Evolutionary conservation across 1,140 invertebrate genomes (phyloP), one percentile per base, ranked within the genome.

Genomic region (Aphelenchoides fujianensis): DNA sequence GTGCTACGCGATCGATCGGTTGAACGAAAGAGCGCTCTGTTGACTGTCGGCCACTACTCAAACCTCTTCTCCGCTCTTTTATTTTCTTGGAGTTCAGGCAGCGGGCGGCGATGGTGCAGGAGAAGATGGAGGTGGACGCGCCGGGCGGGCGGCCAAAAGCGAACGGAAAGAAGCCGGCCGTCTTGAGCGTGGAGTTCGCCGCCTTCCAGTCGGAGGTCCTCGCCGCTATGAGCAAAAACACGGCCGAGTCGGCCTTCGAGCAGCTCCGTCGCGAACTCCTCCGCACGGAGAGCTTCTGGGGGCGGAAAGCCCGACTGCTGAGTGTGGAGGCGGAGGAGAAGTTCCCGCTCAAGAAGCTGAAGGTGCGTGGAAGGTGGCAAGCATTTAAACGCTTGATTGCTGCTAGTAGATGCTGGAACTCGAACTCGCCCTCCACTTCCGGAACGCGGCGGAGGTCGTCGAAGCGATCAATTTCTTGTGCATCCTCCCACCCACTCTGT

Each of bases 361-460:
- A 37, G 32, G 63, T 66, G 34, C n/a, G n/a, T n/a, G n/a, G n/a
- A n/a, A n/a, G n/a, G n/a, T n/a, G n/a, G n/a, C n/a, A n/a, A n/a
- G n/a, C n/a, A n/a, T n/a, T n/a, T n/a, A n/a, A n/a, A n/a, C n/a
- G n/a, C n/a, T n/a, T n/a, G n/a, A n/a, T n/a, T n/a, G n/a, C n/a
- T n/a, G n/a, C n/a, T n/a, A n/a, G 37, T 66, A 66, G 63, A 12
- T 2, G 27, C 36, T 66, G 27, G 63, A 66, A 35, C 53, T 66
- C 23, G 63, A 66, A 34, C 16, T 66, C 16, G 63, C 63, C 1
- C 12, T 66, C 12, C n/a, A 66, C 2, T 66, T 36, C 32, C 16
- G 31, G 27, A n/a, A 34, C 0, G 7, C 63, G 30, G 16, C 16
- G n/a, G 63, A 66, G 12, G 32, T 66, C 30, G 36, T 35, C 12